Percentiles rank a stretch among this genome's conserved stretches.
phyloP scores from a whole-genome alignment of 1,140 invertebrate species.

The Pogonus chalceus region DNA sequence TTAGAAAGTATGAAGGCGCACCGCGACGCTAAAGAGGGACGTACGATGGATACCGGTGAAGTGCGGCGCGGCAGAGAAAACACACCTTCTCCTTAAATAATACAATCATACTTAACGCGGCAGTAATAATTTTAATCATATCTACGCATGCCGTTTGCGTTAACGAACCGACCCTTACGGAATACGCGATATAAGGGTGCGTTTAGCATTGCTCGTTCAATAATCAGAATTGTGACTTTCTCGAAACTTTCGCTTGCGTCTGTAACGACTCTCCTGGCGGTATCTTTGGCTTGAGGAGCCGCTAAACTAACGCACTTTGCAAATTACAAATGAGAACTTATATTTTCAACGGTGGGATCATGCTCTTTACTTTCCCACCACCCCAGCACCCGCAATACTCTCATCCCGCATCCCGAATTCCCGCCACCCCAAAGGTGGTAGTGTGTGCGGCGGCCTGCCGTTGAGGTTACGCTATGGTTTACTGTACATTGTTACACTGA shows the following conservation, averaged over 20 bases:
- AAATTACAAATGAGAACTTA: slow-evolving; percentile 7
- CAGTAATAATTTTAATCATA: slow-evolving; percentile 6
- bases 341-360: neutral
- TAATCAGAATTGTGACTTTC: neutral
- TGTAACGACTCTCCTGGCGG: slow-evolving; percentile 1
- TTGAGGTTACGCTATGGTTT: neutral
- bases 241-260: slow-evolving; percentile 2
- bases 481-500: slow-evolving; percentile 2
- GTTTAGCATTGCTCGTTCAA: neutral
- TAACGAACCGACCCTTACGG: neutral
- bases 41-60: too few relatives aligned
- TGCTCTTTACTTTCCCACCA: neutral
- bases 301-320: slow-evolving; percentile 2
- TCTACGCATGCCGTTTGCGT: neutral
- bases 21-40: too few relatives aligned
- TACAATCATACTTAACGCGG: slow-evolving; percentile 4
- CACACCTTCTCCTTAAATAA: slow-evolving; percentile 1
- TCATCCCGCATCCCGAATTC: too few relatives aligned
- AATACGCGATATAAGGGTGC: neutral
- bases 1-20: neutral
- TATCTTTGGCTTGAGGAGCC: neutral
- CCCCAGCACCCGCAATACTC: too few relatives aligned
- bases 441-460: neutral
- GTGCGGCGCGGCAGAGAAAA: too few relatives aligned
- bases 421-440: neutral